Evolutionary conservation across 30 jellyfish, hydroid and myxozoan genomes (phyloP).

Genomic region (Aurelia aurita complex sp. Pacific): DNA sequence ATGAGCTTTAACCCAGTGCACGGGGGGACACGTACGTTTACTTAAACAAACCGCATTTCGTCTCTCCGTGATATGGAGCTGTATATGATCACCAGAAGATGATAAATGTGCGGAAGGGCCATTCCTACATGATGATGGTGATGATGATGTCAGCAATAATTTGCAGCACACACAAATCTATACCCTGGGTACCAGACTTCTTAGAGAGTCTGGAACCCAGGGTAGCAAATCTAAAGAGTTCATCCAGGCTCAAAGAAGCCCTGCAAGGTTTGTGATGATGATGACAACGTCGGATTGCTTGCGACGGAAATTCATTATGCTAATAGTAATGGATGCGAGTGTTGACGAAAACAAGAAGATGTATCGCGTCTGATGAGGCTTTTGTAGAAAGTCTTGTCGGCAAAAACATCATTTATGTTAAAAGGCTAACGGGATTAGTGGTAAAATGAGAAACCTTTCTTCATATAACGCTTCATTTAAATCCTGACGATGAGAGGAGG

Average conservation of each 20-base stretch:
- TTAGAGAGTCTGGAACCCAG: no score
- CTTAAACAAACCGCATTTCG: no score
- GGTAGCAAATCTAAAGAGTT: no score
- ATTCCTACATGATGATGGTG: no score
- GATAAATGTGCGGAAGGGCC: no score
- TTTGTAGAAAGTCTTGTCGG: constrained; percentile 49
- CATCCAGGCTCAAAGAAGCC: not conserved
- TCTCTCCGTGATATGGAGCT: no score
- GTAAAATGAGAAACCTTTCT: constrained; percentile 43
- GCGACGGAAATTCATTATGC: not conserved
- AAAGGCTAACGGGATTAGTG: constrained; percentile 60
- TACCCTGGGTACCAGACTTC: no score
- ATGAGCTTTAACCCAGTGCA: no score
- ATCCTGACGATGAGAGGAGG: constrained; percentile 41
- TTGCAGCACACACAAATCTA: no score
- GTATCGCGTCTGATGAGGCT: constrained; percentile 15
- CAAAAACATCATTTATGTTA: constrained; percentile 43
- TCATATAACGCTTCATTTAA: constrained; percentile 24
- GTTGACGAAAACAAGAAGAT: constrained; percentile 5
- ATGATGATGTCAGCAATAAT: no score
- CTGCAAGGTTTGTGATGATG: not conserved
- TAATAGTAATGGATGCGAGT: constrained; percentile 41
- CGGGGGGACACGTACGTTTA: no score
- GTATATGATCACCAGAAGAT: no score
- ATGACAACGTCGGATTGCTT: not conserved